Base-by-base conservation (phyloP, 2,888 invertebrate species). In the Leptinotarsa juncta region DNA sequence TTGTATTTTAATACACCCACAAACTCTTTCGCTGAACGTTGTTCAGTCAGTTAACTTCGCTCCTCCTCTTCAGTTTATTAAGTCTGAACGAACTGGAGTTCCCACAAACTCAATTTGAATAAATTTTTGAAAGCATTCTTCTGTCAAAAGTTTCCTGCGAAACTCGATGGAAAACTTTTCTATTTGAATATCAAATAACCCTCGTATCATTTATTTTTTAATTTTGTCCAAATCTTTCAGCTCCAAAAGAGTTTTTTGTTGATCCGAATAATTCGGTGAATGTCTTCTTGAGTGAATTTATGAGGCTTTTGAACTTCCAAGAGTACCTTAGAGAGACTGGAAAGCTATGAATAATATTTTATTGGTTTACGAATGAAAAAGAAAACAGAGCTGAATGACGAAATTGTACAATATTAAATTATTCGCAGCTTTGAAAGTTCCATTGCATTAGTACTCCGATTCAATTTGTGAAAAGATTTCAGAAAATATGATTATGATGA, bases 161-260 rank as follows among this genome's bases (percentile, higher is more conserved):
- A 62, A 42, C 16, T 62, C 32, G 62, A 42, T 18, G 62, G 7
- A 5, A 42, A 62, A 62, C 62, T 62, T 62, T 62, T 18, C 32
- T 3, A 62, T 62, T 42, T 32, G 62, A 20, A 62, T 62, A 62
- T 62, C 62, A 62, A 62, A 62, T 32, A 62, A 32, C 62, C 62
- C n/a, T 57, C 62, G 32, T 32, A 62, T 62, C 42, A 62, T 62
- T 62, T 62, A 32, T 32, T 57, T 14, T 42, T 62, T 18, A 62
- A 62, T 62, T 62, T 7, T 62, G n/a, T 62, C n/a, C 10, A 7
- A 16, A 16, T 62, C 32, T 62, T 16, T 32, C 62, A 10, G 32
- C 32, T 14, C n/a, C 42, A n/a, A 32, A n/a, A 42, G 62, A 12
- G 32, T 62, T 18, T 62, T 51, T 16, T 26, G 60, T 60, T 14